phyloP scores from a whole-genome alignment of 1,140 invertebrate genomes.

The Drosophila virilis region DNA sequence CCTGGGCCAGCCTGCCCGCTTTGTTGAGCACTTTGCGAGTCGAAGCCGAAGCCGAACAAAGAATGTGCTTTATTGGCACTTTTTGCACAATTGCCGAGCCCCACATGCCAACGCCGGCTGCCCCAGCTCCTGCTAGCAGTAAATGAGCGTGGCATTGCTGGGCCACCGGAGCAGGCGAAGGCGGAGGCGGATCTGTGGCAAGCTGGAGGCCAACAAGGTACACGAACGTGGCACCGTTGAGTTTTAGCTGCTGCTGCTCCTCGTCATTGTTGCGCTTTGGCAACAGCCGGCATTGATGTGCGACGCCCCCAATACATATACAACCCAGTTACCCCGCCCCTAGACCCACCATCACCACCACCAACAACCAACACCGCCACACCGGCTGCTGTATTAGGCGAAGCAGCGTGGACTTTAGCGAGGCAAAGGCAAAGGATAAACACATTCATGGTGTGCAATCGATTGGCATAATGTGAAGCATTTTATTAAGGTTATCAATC shows the following conservation, averaged over 20 bases:
- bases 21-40: constrained; percentile 78
- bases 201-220: constrained; percentile 66
- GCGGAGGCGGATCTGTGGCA: constrained; percentile 20
- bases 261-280: constrained; percentile 66
- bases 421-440: constrained; percentile 72
- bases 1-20: constrained; percentile 53
- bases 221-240: constrained; percentile 43
- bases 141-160: constrained; percentile 71
- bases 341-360: constrained; percentile 1
- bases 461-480: constrained; percentile 82
- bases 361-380: background rate
- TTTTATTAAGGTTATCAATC: constrained; percentile 83
- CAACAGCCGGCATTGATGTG: constrained; percentile 78
- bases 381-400: constrained; percentile 49
- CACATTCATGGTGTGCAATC: constrained; percentile 83
- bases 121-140: constrained; percentile 35
- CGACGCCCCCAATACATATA: constrained; percentile 16
- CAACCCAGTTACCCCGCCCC: constrained; percentile 3
- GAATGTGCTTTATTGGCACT: constrained; percentile 82
- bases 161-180: constrained; percentile 4
- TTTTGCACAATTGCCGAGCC: constrained; percentile 74
- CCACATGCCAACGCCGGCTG: background rate
- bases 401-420: constrained; percentile 39
- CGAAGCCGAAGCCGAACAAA: constrained; percentile 70
- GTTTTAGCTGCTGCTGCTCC: constrained; percentile 39